Evolutionary conservation across 2,113 vertebrate genomes (phyloP).

Genomic region (Corapipo altera): DNA sequence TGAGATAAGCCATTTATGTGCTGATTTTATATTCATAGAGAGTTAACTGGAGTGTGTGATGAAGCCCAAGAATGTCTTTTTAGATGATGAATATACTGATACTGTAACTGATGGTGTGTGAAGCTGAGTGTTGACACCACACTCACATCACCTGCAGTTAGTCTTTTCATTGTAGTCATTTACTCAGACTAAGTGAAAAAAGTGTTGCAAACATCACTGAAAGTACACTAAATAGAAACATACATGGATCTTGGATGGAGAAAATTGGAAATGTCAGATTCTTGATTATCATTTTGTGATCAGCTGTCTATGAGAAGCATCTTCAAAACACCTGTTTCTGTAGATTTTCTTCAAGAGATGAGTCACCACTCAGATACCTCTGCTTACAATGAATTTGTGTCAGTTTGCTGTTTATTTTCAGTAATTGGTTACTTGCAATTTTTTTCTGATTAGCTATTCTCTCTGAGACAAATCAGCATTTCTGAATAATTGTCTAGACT

Average conservation of each 20-base stretch:
- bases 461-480: background rate
- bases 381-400: background rate
- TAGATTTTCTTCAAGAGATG: background rate
- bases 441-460: background rate
- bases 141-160: background rate
- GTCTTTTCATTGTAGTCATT: background rate
- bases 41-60: background rate
- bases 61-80: background rate
- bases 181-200: background rate
- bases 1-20: background rate
- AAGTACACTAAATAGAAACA: background rate
- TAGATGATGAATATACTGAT: background rate
- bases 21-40: background rate
- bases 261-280: background rate
- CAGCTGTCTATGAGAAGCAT: background rate
- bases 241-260: background rate
- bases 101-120: background rate
- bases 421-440: background rate
- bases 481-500: background rate
- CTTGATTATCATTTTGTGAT: background rate
- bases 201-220: background rate
- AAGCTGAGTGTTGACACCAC: background rate
- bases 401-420: background rate
- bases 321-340: background rate
- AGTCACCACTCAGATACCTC: background rate